Percentiles rank a stretch among this genome's conserved stretches.
Conservation (phyloP, 2,888 invertebrate species). For the Mesoligia furuncula region DNA sequence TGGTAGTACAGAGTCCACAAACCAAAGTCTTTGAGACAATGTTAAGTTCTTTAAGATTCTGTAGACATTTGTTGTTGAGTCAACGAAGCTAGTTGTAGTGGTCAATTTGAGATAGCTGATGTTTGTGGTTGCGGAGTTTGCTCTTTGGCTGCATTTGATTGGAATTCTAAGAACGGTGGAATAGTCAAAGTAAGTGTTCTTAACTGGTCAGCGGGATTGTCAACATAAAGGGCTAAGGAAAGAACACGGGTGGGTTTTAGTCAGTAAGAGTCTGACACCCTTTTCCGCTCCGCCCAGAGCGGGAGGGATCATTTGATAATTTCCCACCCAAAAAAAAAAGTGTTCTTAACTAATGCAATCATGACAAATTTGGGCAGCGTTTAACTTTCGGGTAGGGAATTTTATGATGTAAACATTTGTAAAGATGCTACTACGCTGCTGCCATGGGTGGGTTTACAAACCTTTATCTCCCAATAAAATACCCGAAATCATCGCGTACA, state of each 20-base stretch:
- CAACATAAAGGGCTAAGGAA: no score
- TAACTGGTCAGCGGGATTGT: no score
- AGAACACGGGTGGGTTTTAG: no score
- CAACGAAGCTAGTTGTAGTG: constrained; percentile 13
- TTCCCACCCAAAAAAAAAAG: no score
- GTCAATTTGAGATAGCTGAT: constrained; percentile 28
- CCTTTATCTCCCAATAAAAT: background rate
- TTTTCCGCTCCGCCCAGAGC: no score
- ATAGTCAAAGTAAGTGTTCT: background rate
- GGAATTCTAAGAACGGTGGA: background rate
- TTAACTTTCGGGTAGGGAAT: background rate
- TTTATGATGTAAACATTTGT: background rate
- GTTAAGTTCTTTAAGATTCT: constrained; percentile 51
- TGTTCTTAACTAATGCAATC: background rate
- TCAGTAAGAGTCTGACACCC: no score
- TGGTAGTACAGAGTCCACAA: constrained; percentile 55
- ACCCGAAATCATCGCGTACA: background rate
- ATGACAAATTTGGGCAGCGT: background rate
- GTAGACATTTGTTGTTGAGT: constrained; percentile 44
- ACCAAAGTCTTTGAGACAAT: constrained; percentile 57
- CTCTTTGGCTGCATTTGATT: background rate
- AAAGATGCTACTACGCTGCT: background rate
- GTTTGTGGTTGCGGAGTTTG: constrained; percentile 23
- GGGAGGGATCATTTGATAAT: no score
- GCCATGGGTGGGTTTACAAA: background rate